phyloP scores from a whole-genome alignment of 30 jellyfish, hydroid and myxozoan species.

The Calvadosia cruxmelitensis region DNA sequence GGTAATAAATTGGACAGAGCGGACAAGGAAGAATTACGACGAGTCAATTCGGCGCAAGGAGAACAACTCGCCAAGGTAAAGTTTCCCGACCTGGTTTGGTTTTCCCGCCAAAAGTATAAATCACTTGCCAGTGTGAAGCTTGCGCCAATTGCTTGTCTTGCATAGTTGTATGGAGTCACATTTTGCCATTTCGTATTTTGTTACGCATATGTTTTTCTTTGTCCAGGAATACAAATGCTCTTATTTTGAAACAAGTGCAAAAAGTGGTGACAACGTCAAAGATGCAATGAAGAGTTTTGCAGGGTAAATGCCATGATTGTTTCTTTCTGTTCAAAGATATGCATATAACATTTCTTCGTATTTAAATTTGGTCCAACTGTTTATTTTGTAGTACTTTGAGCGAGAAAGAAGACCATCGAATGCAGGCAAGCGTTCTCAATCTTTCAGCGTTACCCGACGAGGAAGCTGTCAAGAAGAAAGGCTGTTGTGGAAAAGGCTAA shows the following conservation, averaged over 20 bases:
- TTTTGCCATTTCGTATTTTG: not conserved
- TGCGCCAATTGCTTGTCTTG: not conserved
- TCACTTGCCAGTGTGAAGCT: not conserved
- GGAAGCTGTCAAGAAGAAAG: slow-evolving; percentile 27
- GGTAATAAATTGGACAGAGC: slow-evolving; percentile 72
- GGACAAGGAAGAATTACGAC: slow-evolving; percentile 26
- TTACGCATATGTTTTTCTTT: not conserved
- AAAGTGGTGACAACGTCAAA: slow-evolving; percentile 30
- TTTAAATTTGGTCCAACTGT: not conserved
- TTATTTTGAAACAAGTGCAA: slow-evolving; percentile 48
- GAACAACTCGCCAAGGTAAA: slow-evolving; percentile 41
- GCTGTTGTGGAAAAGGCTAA: slow-evolving; percentile 24
- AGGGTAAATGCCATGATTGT: slow-evolving; percentile 8
- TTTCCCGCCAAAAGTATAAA: not conserved
- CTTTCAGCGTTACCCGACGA: slow-evolving; percentile 17
- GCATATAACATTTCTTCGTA: not conserved
- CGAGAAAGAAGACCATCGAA: slow-evolving; percentile 43
- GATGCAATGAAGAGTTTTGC: slow-evolving; percentile 54
- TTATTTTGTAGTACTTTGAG: slow-evolving; percentile 20
- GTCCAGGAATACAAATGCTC: slow-evolving; percentile 35
- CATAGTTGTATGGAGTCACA: not conserved
- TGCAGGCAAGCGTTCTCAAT: slow-evolving; percentile 42
- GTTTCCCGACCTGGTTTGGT: not conserved
- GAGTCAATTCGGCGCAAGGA: slow-evolving; percentile 12
- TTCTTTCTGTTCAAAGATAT: not conserved